Evolutionary conservation across 2,888 invertebrate species (phyloP).

Genomic region (Limnephilus auricula): DNA sequence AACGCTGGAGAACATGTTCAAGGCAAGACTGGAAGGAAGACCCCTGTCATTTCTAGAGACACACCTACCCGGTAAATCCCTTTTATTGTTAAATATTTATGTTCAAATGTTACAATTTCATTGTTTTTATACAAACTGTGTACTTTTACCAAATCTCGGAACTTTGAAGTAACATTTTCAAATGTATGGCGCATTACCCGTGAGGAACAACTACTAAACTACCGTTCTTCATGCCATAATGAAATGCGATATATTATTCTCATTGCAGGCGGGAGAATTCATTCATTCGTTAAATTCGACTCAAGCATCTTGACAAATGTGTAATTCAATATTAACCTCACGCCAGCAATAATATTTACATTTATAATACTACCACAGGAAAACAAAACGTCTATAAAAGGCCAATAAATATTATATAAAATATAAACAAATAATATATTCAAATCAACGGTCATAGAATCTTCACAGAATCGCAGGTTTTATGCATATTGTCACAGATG

Average conservation of each 20-base stretch:
- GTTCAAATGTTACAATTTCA: not conserved
- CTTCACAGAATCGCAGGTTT: not conserved
- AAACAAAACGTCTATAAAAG: not conserved
- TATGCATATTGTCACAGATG: too few species aligned
- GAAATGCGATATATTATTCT: constrained; percentile 18
- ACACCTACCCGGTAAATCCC: constrained; percentile 75
- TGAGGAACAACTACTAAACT: not conserved
- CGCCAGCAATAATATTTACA: not conserved
- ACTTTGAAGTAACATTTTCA: not conserved
- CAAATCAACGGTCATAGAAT: not conserved
- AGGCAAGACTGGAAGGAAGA: constrained; percentile 75
- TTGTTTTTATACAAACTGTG: not conserved
- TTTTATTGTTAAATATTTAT: constrained; percentile 26
- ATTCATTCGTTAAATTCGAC: not conserved
- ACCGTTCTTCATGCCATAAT: not conserved
- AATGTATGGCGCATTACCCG: not conserved
- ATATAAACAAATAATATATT: not conserved
- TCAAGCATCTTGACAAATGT: not conserved
- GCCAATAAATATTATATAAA: not conserved
- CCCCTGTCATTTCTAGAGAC: constrained; percentile 74
- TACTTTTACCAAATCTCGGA: not conserved
- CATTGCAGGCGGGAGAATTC: not conserved
- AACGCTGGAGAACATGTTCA: constrained; percentile 77
- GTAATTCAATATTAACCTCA: not conserved
- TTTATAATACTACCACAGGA: not conserved